Conservation (phyloP, 2,797 vertebrate species). For the Numenius phaeopus region DNA sequence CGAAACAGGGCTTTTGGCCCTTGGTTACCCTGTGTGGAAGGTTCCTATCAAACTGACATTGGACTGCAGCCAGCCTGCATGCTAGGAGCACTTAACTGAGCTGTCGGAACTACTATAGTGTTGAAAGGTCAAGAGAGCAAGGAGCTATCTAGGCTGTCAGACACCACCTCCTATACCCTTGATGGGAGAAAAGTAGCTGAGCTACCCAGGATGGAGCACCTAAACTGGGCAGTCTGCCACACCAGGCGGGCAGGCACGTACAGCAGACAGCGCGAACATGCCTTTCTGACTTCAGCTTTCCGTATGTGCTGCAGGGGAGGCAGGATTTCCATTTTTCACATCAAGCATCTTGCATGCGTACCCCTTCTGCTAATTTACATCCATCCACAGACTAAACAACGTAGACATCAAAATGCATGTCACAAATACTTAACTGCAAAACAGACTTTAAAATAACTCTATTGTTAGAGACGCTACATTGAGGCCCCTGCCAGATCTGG, state of each 20-base stretch:
- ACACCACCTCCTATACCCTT: neutral
- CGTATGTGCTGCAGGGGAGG: neutral
- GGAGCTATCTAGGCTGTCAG: neutral
- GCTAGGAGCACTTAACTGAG: neutral
- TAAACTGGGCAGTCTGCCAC: neutral
- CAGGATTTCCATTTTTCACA: neutral
- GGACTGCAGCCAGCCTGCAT: neutral
- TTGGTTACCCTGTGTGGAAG: neutral
- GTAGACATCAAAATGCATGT: neutral
- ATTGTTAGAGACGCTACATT: neutral
- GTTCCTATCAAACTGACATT: neutral
- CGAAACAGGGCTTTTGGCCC: neutral
- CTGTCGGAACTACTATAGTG: neutral
- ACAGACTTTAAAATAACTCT: neutral
- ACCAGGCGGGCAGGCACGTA: neutral
- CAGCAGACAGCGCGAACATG: neutral
- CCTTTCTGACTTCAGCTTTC: neutral
- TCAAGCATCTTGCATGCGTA: neutral
- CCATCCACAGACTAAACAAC: neutral
- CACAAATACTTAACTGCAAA: neutral
- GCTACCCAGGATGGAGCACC: neutral
- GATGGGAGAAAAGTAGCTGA: neutral
- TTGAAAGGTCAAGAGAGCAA: constrained; percentile 39
- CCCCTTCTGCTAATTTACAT: constrained; percentile 4
- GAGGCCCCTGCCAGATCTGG: neutral